Percentiles rank a stretch among this genome's conserved stretches.
phyloP scores from a whole-genome alignment of 2,797 vertebrate species.

The Rhabdophis nuchalis region DNA sequence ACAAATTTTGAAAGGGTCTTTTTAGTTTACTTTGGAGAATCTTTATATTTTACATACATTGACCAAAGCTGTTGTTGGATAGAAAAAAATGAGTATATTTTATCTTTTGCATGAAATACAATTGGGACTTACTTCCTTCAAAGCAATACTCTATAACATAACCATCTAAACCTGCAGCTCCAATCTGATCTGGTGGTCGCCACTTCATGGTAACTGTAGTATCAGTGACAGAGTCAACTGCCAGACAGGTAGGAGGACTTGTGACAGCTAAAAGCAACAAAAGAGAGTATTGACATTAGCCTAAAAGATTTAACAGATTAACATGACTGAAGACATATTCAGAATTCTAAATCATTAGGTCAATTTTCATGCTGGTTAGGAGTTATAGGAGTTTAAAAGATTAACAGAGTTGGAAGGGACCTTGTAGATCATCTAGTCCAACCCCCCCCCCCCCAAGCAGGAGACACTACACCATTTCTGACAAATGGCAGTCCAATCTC shows the following conservation, averaged over 20 bases:
- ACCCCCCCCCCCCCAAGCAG: no score
- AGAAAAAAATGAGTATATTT: constrained; percentile 44
- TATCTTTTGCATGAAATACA: constrained; percentile 43
- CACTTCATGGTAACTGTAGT: constrained; percentile 90
- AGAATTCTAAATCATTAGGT: no score
- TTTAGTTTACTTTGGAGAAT: neutral
- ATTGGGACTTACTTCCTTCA: constrained; percentile 89
- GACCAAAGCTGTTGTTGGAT: constrained; percentile 7
- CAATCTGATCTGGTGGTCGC: constrained; percentile 96
- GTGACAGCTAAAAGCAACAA: constrained; percentile 82
- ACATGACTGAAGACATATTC: no score
- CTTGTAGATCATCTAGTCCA: no score
- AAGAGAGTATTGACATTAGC: constrained; percentile 1
- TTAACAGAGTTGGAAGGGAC: no score
- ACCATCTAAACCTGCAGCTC: constrained; percentile 93
- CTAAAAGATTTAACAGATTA: neutral
- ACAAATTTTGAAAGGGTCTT: neutral
- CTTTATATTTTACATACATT: constrained; percentile 17
- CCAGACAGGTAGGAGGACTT: constrained; percentile 91
- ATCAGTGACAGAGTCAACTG: constrained; percentile 91
- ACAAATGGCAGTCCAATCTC: no score
- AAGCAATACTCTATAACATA: constrained; percentile 94
- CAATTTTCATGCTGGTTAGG: no score
- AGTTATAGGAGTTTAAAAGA: no score
- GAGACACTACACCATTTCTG: no score